phyloP scores from a whole-genome alignment of 2,888 invertebrate species.

The Glyphotaelius pellucidus region DNA sequence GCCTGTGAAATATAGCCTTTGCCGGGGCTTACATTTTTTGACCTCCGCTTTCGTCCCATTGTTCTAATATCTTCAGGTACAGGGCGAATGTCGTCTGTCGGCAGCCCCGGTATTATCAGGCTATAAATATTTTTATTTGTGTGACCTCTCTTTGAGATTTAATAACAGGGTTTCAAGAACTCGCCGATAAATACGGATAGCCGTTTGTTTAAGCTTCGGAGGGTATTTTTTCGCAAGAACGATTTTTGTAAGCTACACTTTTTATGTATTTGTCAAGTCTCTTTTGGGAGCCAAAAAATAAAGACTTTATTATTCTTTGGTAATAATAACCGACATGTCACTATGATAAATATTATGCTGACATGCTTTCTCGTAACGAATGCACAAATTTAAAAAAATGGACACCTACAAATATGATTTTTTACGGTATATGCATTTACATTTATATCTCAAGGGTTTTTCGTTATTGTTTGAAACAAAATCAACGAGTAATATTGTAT shows the following conservation, averaged over 20 bases:
- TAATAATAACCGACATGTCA: neutral
- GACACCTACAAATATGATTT: neutral
- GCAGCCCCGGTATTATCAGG: constrained; percentile 25
- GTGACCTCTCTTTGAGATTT: constrained; percentile 35
- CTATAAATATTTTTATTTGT: constrained; percentile 46
- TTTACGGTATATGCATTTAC: neutral
- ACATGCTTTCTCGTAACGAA: neutral
- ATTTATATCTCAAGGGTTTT: neutral
- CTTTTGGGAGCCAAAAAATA: neutral
- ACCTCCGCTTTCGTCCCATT: neutral
- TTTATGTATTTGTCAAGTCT: neutral
- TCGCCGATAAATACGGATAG: constrained; percentile 25
- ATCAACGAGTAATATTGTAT: no score
- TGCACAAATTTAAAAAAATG: neutral
- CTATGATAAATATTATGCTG: neutral
- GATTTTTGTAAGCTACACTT: neutral
- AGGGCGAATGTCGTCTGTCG: constrained; percentile 5
- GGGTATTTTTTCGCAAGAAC: neutral
- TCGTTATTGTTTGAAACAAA: neutral
- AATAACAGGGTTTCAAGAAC: constrained; percentile 2
- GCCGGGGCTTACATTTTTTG: constrained; percentile 48
- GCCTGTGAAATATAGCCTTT: constrained; percentile 55
- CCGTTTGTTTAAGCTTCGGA: neutral
- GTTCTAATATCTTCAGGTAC: constrained; percentile 19
- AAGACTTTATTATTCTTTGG: neutral